Conservation (phyloP, 2,113 vertebrate species). For the Ptilonorhynchus violaceus region DNA sequence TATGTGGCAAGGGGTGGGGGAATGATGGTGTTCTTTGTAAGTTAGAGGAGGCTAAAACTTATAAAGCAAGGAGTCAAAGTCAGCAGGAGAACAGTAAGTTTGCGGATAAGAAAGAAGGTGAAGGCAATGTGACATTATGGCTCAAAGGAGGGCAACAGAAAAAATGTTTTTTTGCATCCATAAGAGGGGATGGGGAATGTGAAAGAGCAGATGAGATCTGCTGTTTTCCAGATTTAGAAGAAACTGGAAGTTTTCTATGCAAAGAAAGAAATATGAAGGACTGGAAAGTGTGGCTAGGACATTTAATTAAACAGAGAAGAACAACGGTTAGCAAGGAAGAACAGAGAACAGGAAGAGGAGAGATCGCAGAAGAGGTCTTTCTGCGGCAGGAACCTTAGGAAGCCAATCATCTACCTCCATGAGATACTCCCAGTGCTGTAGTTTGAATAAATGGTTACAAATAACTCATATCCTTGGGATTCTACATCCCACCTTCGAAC, state of each 20-base stretch:
- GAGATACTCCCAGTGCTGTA: not conserved
- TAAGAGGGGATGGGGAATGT: accelerated
- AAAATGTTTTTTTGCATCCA: not conserved
- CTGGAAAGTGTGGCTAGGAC: not conserved
- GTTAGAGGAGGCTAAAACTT: not conserved
- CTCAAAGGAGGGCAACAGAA: not conserved
- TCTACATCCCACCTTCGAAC: not conserved
- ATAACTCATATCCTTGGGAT: not conserved
- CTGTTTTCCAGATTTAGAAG: not conserved
- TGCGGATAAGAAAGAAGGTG: not conserved
- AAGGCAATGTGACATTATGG: not conserved
- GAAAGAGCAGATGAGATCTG: not conserved
- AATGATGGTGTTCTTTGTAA: not conserved
- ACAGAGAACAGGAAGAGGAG: not conserved
- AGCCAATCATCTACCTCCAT: not conserved
- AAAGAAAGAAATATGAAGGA: not conserved
- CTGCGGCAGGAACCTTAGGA: not conserved
- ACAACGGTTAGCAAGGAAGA: not conserved
- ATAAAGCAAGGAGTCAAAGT: not conserved
- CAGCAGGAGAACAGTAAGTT: not conserved
- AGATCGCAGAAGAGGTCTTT: not conserved
- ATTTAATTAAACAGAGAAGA: not conserved
- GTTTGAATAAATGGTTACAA: not conserved
- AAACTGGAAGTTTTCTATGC: not conserved
- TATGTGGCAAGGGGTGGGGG: not conserved